These are phyloP conservation scores for Nothobranchius furzeri DNA, from an alignment of 2,113 vertebrate species.

Conservation along the genomic window DNA sequence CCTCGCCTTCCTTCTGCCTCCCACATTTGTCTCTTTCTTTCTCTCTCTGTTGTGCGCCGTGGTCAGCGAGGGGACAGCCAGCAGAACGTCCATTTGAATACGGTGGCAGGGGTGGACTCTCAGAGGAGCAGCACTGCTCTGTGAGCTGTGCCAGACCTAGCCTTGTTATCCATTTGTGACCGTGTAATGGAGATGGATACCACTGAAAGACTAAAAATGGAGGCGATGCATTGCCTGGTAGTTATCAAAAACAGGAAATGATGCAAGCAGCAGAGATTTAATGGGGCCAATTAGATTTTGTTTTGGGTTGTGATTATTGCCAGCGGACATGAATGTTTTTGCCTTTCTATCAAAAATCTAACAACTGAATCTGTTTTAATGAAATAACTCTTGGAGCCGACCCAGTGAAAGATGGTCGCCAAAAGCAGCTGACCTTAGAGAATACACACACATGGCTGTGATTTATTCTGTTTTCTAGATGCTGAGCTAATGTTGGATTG, in stretches of 20 bases:
- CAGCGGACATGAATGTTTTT: too few relatives aligned
- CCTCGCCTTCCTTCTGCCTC: slow-evolving; percentile 13
- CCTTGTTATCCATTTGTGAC: slow-evolving; percentile 70
- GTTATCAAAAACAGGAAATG: slow-evolving; percentile 46
- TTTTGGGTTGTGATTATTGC: too few relatives aligned
- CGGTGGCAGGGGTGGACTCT: slow-evolving; percentile 62
- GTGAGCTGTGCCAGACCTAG: slow-evolving; percentile 59
- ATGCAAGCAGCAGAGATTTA: slow-evolving; percentile 14
- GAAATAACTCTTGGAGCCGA: too few relatives aligned
- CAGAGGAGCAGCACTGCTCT: slow-evolving; percentile 52
- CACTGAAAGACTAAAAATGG: slow-evolving; percentile 51
- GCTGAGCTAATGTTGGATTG: too few relatives aligned
- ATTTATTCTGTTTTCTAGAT: too few relatives aligned
- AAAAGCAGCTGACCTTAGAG: too few relatives aligned
- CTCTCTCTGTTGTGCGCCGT: slow-evolving; percentile 30
- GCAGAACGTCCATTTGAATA: slow-evolving; percentile 66
- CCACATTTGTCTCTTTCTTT: slow-evolving; percentile 31
- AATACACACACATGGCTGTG: too few relatives aligned
- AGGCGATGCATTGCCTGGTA: slow-evolving; percentile 43
- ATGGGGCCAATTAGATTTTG: not conserved
- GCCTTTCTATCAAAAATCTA: too few relatives aligned
- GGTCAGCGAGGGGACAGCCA: slow-evolving; percentile 39
- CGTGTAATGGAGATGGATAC: slow-evolving; percentile 65
- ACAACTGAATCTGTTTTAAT: too few relatives aligned
- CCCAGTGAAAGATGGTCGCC: too few relatives aligned